Base-by-base conservation (phyloP, 1,140 invertebrate species). In the Ceratosolen solmsi region DNA sequence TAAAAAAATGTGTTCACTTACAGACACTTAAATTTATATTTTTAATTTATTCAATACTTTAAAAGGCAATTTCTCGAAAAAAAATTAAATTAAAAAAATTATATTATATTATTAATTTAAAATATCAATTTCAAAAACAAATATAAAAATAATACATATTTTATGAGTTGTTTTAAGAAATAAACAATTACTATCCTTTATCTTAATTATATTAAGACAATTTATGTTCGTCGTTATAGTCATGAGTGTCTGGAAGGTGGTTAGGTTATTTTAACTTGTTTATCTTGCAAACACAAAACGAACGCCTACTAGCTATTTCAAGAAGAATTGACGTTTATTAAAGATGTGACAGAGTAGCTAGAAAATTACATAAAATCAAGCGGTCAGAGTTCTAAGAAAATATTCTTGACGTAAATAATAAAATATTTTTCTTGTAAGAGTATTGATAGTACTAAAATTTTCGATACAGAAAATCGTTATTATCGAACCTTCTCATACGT, bases 271-370 rank as follows among this genome's bases (percentile, higher is more conserved):
- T 38, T 11, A 33, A 17, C 25, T 54, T 73, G 49, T 56, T 51
- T 54, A 54, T 36, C 33, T 22, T 65, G 8, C 13, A 20, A 17
- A 74, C 33, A 30, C 30, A 0, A 25, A 33, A 41, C 54, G 25
- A 58, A 65, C 60, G 41, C 75, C 25, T 25, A 15, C 38, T 65
- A 9, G 22, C 49, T 46, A n/a, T 20, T 46, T 11, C 8, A 17
- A 38, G 9, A 27, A 41, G 63, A 63, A 79, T 54, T 79, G 76
- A 70, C 76, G 33, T 79, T 79, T 70, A 54, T 79, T 68, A 46
- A 38, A 60, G 49, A 71, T 56, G 51, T n/a, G 58, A 36, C 33
- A 41, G 27, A n/a, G 46, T 33, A 74, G 25, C 25, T 65, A 11
- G 30, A 77, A 78, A 68, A 78, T 54, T 22, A n/a, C 41, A 8